Evolutionary conservation across 2,113 vertebrate species (phyloP), one percentile per base, ranked within the genome.

Genomic region (Cryptomyrus ogoouensis): DNA sequence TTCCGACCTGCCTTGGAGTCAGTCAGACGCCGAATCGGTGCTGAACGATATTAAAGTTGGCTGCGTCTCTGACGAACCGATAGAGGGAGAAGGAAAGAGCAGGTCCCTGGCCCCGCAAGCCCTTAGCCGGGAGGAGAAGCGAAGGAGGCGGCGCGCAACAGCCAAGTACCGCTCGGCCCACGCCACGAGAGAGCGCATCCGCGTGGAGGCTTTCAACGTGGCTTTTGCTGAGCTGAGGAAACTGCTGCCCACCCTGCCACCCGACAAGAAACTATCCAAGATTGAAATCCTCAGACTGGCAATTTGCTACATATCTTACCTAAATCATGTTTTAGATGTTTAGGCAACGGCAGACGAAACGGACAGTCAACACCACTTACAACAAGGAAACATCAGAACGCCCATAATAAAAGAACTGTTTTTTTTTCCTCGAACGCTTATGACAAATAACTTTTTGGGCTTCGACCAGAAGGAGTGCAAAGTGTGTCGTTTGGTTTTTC

Each of bases 91-190:
- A 91, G 0, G 96, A 88, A 0, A 96, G 56, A 56, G 93, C 87
- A 96, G 93, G 89, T 92, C 95, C 52, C 95, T 96, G 53, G 93
- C 96, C 89, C 97, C 97, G 1, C 96, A 95, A 91, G 96, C 96
- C 84, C 95, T 98, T 74, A 98, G 96, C 95, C 93, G 97, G 0
- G 97, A 98, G 93, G 97, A 98, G 95, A 98, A 98, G 93, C 95
- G 97, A 31, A 94, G 97, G 90, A 93, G 98, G 94, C 92, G 96
- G 90, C 90, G 95, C 3, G 92, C 94, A 74, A 95, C 94, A 5
- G 93, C 94, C 89, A 97, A 96, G 90, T 96, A 96, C 91, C 96
- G 97, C 90, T 95, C 96, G 89, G 95, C 94, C 53, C 94, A 93
- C 90, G 95, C 96, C 89, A 94, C 94, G 27, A 89, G 94, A 5